Base-by-base conservation (phyloP, 2,888 invertebrate genomes). In the Netelia melanura region DNA sequence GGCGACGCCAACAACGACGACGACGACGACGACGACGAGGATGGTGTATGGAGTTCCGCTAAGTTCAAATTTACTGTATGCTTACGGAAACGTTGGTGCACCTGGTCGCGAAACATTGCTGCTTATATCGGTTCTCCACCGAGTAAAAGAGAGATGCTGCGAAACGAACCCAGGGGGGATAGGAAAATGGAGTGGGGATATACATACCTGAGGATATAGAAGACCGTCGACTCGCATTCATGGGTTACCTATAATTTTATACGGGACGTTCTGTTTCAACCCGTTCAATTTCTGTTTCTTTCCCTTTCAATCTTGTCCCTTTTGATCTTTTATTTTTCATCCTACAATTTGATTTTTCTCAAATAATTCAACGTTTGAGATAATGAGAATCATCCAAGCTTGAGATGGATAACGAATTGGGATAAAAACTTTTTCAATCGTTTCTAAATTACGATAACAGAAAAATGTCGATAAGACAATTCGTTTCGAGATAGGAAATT, bases 61-160 rank as follows among this genome's bases (percentile, higher is more conserved):
- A 90, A 90, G 90, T 91, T 91, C 84, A 89, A 91, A 91, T 91
- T 92, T 91, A 91, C 90, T 87, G 89, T 89, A 90, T 89, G 90
- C 90, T 92, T 91, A 90, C 83, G 87, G 83, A 85, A 89, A 89
- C 84, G 84, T 82, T 82, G 87, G 85, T 67, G 88, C 91, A 92
- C 91, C 91, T 92, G 92, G 89, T 88, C 87, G 88, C 87, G 82
- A 72, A 81, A 81, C 17, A 61, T 76, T 67, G 65, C 70, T 52
- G 74, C 79, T 81, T 78, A 77, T 83, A 77, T 79, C 81, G 48
- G 21, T 30, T 76, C 58, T 23, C 10, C n/a, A n/a, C 17, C 74
- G 44, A 21, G 72, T 65, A 56, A 78, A 83, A 83, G 83, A 83
- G 72, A 21, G 76, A 71, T 62, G 43, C 56, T 14, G 61, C 43